A percentile compares a stretch with the other conserved stretches of the same genome.
Conservation (phyloP, 2,113 vertebrate species). For the Puma concolor region DNA sequence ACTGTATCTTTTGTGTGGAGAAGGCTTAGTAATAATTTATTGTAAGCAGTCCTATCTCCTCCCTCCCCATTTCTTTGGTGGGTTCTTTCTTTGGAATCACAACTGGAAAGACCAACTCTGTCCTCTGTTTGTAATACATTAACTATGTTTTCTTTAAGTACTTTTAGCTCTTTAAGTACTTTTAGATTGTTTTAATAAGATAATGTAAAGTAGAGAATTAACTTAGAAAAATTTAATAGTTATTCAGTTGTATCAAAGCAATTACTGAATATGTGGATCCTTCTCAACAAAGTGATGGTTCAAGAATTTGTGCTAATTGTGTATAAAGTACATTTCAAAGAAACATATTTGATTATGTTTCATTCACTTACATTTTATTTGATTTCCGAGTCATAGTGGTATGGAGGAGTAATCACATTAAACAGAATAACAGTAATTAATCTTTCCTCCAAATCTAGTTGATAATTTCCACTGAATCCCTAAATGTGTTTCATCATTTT, state of each 20-base stretch:
- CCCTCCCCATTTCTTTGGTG: neutral
- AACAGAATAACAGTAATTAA: constrained; percentile 27
- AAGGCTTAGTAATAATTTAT: neutral
- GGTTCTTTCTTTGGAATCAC: neutral
- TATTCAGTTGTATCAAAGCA: neutral
- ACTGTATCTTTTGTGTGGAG: neutral
- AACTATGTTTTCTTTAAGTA: neutral
- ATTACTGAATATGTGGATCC: constrained; percentile 27
- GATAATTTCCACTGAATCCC: neutral
- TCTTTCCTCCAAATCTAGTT: neutral
- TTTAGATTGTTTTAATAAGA: constrained; percentile 21
- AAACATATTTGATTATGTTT: constrained; percentile 41
- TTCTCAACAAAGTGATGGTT: constrained; percentile 15
- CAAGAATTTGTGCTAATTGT: constrained; percentile 23
- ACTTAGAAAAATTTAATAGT: constrained; percentile 10
- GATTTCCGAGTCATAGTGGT: neutral
- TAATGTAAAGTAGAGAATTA: constrained; percentile 28
- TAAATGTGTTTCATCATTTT: neutral
- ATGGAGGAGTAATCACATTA: neutral
- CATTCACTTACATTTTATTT: constrained; percentile 37
- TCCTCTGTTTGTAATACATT: neutral
- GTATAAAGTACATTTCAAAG: constrained; percentile 25
- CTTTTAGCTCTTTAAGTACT: neutral
- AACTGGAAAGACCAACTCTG: neutral
- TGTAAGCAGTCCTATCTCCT: fast-evolving